Percentiles rank a stretch among this genome's conserved stretches.
phyloP scores from a whole-genome alignment of 1,140 invertebrate species.

The Bursaphelenchus mucronatus region DNA sequence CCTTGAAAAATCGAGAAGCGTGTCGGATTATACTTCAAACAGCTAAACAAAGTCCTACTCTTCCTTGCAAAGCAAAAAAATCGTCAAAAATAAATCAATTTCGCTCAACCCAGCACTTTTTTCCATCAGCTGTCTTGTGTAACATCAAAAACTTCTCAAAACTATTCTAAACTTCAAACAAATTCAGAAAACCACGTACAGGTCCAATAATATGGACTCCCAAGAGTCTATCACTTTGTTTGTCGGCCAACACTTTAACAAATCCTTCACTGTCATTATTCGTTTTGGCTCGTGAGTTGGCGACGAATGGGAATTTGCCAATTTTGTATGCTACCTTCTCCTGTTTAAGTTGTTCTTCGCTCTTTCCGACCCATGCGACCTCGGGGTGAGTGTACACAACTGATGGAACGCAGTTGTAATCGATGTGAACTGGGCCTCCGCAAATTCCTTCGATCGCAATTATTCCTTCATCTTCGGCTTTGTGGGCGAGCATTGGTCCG shows the following conservation, averaged over 20 bases:
- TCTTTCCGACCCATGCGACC: conserved; percentile 96
- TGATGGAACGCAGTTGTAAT: conserved; percentile 97
- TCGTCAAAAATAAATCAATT: too few relatives aligned
- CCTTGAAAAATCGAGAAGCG: too few relatives aligned
- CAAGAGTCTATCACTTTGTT: conserved; percentile 85
- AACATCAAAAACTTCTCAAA: too few relatives aligned
- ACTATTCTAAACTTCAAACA: neutral
- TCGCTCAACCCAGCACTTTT: too few relatives aligned
- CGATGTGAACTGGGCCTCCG: conserved; percentile 87
- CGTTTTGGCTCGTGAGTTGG: conserved; percentile 95
- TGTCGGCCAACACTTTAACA: conserved; percentile 89
- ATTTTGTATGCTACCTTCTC: conserved; percentile 89
- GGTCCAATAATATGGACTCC: conserved; percentile 96
- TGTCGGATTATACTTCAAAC: too few relatives aligned
- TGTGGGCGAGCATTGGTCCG: conserved; percentile 98
- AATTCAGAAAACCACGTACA: conserved; percentile 65
- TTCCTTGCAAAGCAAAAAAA: too few relatives aligned
- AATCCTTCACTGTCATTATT: conserved; percentile 96
- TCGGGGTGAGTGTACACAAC: conserved; percentile 97
- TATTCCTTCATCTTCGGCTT: conserved; percentile 78
- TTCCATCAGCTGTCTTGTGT: too few relatives aligned
- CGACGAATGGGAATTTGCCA: conserved; percentile 94
- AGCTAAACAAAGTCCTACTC: too few relatives aligned
- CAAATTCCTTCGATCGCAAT: conserved; percentile 93
- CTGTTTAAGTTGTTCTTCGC: conserved; percentile 91